Conservation (phyloP, 2,888 invertebrate genomes). For the Patella caerulea region DNA sequence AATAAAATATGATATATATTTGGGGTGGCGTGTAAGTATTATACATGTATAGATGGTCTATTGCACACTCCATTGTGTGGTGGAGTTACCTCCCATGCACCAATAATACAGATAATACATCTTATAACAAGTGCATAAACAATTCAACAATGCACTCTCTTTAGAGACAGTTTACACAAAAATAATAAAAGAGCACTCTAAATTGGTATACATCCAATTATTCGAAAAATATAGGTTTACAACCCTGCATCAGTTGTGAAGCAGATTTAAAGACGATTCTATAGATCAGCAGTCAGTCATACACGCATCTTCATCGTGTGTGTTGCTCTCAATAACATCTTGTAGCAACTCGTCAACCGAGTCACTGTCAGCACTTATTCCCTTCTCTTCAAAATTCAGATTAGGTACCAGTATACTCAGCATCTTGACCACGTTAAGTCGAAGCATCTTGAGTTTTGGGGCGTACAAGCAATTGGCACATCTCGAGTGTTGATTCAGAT, state of each 20-base stretch:
- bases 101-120: background rate
- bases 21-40: too few relatives aligned
- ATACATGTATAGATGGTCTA: background rate
- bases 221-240: background rate
- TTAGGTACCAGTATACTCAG: conserved; percentile 69
- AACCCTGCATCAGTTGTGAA: conserved; percentile 2
- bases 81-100: conserved; percentile 7
- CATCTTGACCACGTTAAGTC: conserved; percentile 69
- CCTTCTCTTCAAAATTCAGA: conserved; percentile 68
- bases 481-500: conserved; percentile 23
- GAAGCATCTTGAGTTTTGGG: conserved; percentile 62
- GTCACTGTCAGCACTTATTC: conserved; percentile 67
- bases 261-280: background rate
- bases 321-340: conserved; percentile 69
- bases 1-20: too few relatives aligned
- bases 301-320: conserved; percentile 55
- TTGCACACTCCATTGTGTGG: conserved; percentile 6
- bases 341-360: conserved; percentile 69
- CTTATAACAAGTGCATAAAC: conserved; percentile 17
- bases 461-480: conserved; percentile 61
- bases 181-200: conserved; percentile 16
- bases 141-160: conserved; percentile 22
- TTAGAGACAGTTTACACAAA: conserved; percentile 24
- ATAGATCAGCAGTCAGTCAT: too few relatives aligned
- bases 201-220: background rate